Evolutionary conservation across 2,113 vertebrate species (phyloP), one percentile per base, ranked within the genome.

Genomic region (Oreotrochilus melanogaster): DNA sequence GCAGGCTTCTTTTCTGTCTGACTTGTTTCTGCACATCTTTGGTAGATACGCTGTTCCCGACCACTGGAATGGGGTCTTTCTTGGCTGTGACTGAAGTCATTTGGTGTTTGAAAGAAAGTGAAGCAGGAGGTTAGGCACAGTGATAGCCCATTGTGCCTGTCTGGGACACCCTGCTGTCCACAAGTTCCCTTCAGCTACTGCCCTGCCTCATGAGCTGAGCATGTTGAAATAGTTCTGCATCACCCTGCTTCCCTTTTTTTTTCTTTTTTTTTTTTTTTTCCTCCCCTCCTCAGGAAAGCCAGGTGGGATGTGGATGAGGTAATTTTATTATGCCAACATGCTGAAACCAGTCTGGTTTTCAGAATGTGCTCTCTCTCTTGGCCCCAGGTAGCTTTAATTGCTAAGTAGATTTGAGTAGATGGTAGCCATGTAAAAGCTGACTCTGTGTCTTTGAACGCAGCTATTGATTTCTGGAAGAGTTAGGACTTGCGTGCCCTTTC

Each of bases 1-100:
- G 31, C 35, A 54, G 53, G 47, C 14, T 19, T 58, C 37, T 65
- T 53, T 18, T 19, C 56, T 74, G 10, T 23, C 28, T 33, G 25
- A 14, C 23, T 30, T 70, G 13, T 57, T 57, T 60, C 23, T 1
- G 0, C 37, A 13, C 1, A 1, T 37, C 28, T 39, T 30, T 57
- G 31, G 23, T 75, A 24, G 27, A 15, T n/a, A 17, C 0, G 1
- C 43, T 67, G 10, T 37, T 66, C 39, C 31, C 78, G 47, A n/a
- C 33, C 42, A 14, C 30, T 56, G 35, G 31, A 43, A n/a, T 7
- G 37, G 24, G 11, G 19, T 10, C 48, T 79, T 89, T 62, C 42
- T 28, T 79, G 54, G 6, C 42, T 69, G 11, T 56, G 61, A 25
- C 48, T 43, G 24, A 53, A 82, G 37, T 37, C 2, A 22, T 30